Percentiles rank a stretch among this genome's conserved stretches.
phyloP scores from a whole-genome alignment of 2,888 invertebrate genomes.

The Caradrina clavipalpis region DNA sequence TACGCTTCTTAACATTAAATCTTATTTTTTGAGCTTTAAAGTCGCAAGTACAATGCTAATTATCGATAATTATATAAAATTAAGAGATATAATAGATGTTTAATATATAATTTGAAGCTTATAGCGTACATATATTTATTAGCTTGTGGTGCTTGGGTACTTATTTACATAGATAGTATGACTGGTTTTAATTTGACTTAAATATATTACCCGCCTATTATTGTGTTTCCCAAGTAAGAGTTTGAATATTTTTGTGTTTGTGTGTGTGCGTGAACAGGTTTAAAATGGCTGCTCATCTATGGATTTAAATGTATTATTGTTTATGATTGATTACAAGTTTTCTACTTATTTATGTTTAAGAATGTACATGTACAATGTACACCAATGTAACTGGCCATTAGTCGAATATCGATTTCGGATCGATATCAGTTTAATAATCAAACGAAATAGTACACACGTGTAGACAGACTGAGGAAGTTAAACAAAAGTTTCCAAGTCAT shows the following conservation, averaged over 20 bases:
- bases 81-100: constrained; percentile 81
- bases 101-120: constrained; percentile 80
- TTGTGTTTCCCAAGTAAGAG: constrained; percentile 6
- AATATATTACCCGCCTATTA: constrained; percentile 18
- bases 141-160: constrained; percentile 88
- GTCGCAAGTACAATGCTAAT: constrained; percentile 85
- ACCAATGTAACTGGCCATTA: background rate
- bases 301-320: background rate
- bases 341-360: background rate
- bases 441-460: background rate
- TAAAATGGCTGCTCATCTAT: constrained; percentile 2
- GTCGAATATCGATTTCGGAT: background rate
- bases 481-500: background rate
- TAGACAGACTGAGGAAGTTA: background rate
- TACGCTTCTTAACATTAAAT: constrained; percentile 67
- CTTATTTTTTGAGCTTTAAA: constrained; percentile 88
- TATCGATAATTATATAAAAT: constrained; percentile 70
- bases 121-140: constrained; percentile 81
- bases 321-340: background rate
- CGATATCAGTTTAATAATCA: background rate
- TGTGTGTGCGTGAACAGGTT: background rate
- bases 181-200: constrained; percentile 72
- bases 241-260: background rate
- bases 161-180: constrained; percentile 76
- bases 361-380: too few species aligned